phyloP scores from a whole-genome alignment of 2,888 invertebrate genomes.

The Monochamus alternatus region DNA sequence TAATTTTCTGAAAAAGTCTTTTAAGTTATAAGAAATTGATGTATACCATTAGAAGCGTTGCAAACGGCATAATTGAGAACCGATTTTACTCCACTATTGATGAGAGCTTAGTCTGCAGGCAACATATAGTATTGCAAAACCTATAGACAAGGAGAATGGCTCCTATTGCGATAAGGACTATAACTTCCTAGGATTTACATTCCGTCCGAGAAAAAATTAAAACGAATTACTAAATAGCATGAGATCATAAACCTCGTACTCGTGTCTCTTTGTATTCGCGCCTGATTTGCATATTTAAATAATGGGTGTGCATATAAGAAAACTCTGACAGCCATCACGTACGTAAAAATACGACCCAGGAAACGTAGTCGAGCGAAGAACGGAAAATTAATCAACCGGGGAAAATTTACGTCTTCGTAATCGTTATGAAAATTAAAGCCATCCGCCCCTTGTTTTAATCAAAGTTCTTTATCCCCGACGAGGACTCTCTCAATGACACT shows the following conservation, averaged over 20 bases:
- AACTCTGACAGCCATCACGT: constrained; percentile 18
- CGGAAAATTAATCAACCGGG: constrained; percentile 11
- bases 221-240: constrained; percentile 27
- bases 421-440: constrained; percentile 5
- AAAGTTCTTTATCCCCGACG: neutral
- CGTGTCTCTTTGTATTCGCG: constrained; percentile 18
- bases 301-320: constrained; percentile 18
- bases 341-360: neutral
- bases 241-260: constrained; percentile 13
- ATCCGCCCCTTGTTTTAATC: constrained; percentile 11
- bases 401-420: constrained; percentile 3
- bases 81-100: too few relatives aligned
- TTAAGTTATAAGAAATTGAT: too few relatives aligned
- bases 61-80: too few relatives aligned
- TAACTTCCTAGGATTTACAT: constrained; percentile 1
- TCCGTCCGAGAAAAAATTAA: constrained; percentile 19
- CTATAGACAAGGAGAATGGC: neutral
- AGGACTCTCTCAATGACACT: neutral
- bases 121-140: neutral
- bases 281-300: constrained; percentile 20
- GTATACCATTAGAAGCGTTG: too few relatives aligned
- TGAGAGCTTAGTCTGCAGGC: too few relatives aligned
- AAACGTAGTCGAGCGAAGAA: neutral
- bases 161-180: neutral
- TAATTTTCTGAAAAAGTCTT: too few relatives aligned